These are phyloP conservation scores for Heterohyrax brucei DNA, from an alignment of 2,797 vertebrate genomes.

Conservation along the genomic window DNA sequence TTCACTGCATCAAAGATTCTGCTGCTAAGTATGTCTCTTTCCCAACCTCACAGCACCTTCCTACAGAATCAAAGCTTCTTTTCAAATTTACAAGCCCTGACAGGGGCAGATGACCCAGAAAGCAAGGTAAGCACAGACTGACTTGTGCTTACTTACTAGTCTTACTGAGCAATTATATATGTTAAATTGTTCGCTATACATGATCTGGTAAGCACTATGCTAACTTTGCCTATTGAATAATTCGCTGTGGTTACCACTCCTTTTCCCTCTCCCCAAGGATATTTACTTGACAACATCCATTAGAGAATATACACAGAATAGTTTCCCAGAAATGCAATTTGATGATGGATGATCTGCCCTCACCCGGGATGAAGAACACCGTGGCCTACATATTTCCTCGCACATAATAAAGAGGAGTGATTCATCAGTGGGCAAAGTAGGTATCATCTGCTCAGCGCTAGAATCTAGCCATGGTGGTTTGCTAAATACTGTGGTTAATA, in stretches of 20 bases:
- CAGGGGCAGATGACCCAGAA: too few species aligned
- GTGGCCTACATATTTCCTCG: slow-evolving; percentile 79
- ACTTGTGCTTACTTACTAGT: too few species aligned
- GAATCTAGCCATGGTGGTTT: slow-evolving; percentile 49
- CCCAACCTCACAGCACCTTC: too few species aligned
- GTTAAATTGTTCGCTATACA: too few species aligned
- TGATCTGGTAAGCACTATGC: too few species aligned
- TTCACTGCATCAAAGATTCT: too few species aligned
- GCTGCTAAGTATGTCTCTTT: too few species aligned
- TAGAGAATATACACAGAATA: slow-evolving; percentile 67
- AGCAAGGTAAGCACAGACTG: too few species aligned
- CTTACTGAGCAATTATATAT: too few species aligned
- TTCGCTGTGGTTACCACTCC: not conserved
- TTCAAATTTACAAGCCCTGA: too few species aligned
- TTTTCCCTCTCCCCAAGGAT: slow-evolving; percentile 65
- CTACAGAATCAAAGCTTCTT: too few species aligned
- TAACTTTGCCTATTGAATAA: too few species aligned
- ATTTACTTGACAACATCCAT: slow-evolving; percentile 75
- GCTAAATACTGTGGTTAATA: slow-evolving; percentile 67
- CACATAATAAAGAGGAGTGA: slow-evolving; percentile 82
- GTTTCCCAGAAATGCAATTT: slow-evolving; percentile 82
- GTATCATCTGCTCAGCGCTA: slow-evolving; percentile 66
- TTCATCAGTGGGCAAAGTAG: slow-evolving; percentile 78
- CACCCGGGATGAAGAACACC: slow-evolving; percentile 62
- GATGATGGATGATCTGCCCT: slow-evolving; percentile 78